phyloP scores from a whole-genome alignment of 2,888 invertebrate genomes.

The Polietes domitor region DNA sequence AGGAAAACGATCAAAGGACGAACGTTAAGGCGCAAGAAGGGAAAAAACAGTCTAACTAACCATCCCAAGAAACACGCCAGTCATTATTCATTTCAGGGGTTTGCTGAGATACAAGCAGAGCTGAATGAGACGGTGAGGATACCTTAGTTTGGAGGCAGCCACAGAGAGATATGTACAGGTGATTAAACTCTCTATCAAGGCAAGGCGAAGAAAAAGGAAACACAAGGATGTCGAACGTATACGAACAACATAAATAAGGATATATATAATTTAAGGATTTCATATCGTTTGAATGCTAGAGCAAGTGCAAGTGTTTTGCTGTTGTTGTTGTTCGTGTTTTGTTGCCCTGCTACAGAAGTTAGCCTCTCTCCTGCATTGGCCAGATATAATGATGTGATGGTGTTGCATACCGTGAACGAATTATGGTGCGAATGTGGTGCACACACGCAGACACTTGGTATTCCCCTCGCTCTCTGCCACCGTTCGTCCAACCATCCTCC shows the following conservation, averaged over 20 bases:
- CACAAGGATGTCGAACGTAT: conserved; percentile 4
- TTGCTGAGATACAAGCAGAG: conserved; percentile 4
- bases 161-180: conserved; percentile 40
- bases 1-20: neutral
- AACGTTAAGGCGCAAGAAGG: too few relatives aligned
- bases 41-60: conserved; percentile 51
- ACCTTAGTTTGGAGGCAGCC: conserved; percentile 39
- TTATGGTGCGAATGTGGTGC: conserved; percentile 65
- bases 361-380: conserved; percentile 38
- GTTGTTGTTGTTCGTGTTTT: neutral
- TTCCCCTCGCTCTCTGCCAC: too few relatives aligned
- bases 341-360: conserved; percentile 35
- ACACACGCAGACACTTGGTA: conserved; percentile 49
- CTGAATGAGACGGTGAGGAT: conserved; percentile 38
- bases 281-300: conserved; percentile 23
- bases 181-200: conserved; percentile 52
- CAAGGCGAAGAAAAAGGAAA: conserved; percentile 10
- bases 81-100: conserved; percentile 60
- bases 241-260: conserved; percentile 45
- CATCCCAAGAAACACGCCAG: conserved; percentile 27
- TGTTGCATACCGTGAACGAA: conserved; percentile 59
- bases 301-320: conserved; percentile 20
- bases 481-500: too few relatives aligned
- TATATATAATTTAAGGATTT: conserved; percentile 59
- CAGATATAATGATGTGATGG: conserved; percentile 41